phyloP scores from a whole-genome alignment of 2,797 vertebrate genomes.

The Catamblyrhynchus diadema region DNA sequence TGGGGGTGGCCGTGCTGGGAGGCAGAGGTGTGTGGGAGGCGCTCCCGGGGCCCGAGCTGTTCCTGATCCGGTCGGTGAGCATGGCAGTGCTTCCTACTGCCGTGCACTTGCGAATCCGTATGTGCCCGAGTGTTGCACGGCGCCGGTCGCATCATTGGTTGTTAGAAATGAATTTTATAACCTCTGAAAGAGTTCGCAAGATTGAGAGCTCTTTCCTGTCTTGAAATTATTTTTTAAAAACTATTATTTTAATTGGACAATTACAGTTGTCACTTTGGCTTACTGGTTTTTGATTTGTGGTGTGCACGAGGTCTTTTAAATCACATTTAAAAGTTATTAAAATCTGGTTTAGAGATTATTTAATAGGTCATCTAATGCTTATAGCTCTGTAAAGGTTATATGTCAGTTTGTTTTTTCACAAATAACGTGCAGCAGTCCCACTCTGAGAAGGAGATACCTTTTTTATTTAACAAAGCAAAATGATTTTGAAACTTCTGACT shows the following conservation, averaged over 20 bases:
- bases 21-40: rapidly evolving
- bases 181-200: background rate
- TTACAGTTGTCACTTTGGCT: background rate
- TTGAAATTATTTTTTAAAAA: background rate
- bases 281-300: background rate
- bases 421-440: rapidly evolving
- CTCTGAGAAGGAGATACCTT: background rate
- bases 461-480: background rate
- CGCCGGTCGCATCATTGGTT: background rate
- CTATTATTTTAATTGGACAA: background rate
- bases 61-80: rapidly evolving
- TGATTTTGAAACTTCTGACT: background rate
- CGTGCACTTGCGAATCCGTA: rapidly evolving
- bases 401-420: background rate
- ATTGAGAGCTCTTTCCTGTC: background rate
- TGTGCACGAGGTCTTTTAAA: background rate
- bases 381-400: background rate
- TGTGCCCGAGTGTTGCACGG: rapidly evolving
- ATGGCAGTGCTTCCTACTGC: rapidly evolving
- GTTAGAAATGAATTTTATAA: background rate
- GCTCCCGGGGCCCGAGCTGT: background rate
- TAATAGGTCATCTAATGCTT: background rate
- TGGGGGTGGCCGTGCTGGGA: background rate
- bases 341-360: background rate
- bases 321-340: background rate